Evolutionary conservation across 2,797 vertebrate genomes (phyloP).

Genomic region (Anguilla anguilla): DNA sequence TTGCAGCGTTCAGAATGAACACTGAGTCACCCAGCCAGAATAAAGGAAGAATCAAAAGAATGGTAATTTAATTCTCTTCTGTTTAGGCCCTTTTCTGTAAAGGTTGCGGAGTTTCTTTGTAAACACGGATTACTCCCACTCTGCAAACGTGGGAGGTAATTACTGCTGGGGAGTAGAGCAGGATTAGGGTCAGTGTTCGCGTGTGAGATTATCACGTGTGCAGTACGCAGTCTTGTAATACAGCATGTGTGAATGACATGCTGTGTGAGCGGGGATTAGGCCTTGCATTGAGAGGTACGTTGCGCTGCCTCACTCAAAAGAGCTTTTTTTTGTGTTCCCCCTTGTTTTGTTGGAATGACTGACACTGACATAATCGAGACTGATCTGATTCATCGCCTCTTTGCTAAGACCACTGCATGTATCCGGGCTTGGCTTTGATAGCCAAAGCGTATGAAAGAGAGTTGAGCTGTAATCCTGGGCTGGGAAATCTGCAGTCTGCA

Average conservation of each 20-base stretch:
- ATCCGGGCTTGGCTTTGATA: background rate
- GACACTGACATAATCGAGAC: background rate
- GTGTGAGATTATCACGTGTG: background rate
- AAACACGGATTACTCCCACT: background rate
- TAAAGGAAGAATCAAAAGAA: background rate
- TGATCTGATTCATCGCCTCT: background rate
- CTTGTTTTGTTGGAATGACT: background rate
- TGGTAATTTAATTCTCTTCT: background rate
- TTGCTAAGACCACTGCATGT: background rate
- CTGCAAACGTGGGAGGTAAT: background rate
- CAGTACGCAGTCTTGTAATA: background rate
- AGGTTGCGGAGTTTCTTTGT: background rate
- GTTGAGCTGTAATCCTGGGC: background rate
- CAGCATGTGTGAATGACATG: background rate
- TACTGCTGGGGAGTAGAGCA: background rate
- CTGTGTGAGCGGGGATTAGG: background rate
- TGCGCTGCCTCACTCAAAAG: background rate
- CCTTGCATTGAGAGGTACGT: background rate
- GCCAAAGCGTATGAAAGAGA: background rate
- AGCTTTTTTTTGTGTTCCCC: background rate
- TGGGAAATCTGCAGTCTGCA: background rate
- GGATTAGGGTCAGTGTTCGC: background rate
- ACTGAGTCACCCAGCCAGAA: background rate
- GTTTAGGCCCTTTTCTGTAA: background rate
- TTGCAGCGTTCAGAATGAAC: background rate